Conservation (phyloP, 2,113 vertebrate species). For the Stomatorhinus ivindoensis region DNA sequence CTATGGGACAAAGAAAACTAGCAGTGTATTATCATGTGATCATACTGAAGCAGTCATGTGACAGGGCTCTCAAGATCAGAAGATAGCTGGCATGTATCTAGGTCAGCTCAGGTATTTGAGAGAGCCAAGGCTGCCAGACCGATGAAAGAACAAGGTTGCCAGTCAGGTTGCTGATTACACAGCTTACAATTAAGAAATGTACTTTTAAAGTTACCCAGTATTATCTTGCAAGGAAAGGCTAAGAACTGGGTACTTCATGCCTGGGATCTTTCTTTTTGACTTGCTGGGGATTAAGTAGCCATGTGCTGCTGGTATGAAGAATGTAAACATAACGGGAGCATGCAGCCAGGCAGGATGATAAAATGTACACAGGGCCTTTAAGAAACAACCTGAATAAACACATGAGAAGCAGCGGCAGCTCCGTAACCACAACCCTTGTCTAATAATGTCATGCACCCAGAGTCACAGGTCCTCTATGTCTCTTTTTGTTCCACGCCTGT, state of each 20-base stretch:
- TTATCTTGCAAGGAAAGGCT: not conserved
- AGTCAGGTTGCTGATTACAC: not conserved
- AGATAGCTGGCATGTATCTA: not conserved
- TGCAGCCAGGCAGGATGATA: not conserved
- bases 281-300: not conserved
- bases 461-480: not conserved
- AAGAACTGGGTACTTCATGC: not conserved
- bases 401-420: conserved; percentile 35
- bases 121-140: not conserved
- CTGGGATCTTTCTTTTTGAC: not conserved
- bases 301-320: not conserved
- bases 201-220: not conserved
- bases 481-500: not conserved
- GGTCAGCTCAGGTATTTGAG: not conserved
- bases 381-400: conserved; percentile 45
- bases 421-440: conserved; percentile 16
- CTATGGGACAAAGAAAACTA: not conserved
- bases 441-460: conserved; percentile 7
- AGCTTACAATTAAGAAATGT: not conserved
- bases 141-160: not conserved
- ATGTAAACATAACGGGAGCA: not conserved
- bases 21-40: not conserved
- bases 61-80: not conserved
- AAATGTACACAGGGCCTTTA: conserved; percentile 40
- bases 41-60: not conserved